These are phyloP conservation scores for Vanessa tameamea DNA, from an alignment of 1,140 invertebrate species.

Conservation along the genomic window DNA sequence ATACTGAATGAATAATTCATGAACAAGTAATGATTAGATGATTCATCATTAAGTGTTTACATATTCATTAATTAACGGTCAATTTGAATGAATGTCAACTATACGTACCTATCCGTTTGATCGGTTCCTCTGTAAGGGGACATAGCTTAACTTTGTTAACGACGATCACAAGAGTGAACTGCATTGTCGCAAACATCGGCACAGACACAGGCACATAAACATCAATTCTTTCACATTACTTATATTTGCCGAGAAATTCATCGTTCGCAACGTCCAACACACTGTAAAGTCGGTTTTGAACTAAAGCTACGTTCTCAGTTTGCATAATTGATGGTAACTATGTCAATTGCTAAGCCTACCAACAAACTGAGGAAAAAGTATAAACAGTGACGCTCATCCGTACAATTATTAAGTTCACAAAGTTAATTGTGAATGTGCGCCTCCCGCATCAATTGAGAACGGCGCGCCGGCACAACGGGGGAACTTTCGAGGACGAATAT, in stretches of 20 bases:
- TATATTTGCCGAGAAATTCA: conserved; percentile 61
- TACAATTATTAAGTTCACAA: conserved; percentile 61
- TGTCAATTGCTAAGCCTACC: conserved; percentile 66
- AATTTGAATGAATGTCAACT: conserved; percentile 15
- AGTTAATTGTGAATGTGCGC: conserved; percentile 73
- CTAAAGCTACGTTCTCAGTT: conserved; percentile 60
- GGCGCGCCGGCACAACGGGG: conserved; percentile 61
- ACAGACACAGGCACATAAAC: conserved; percentile 46
- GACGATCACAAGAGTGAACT: conserved; percentile 75
- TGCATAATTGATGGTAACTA: conserved; percentile 63
- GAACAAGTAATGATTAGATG: conserved; percentile 12
- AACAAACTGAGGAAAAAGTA: conserved; percentile 55
- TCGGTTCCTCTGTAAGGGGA: conserved; percentile 62
- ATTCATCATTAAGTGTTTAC: conserved; percentile 24
- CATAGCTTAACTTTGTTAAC: conserved; percentile 73
- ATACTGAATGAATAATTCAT: conserved; percentile 30
- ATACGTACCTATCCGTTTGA: conserved; percentile 63
- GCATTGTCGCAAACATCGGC: conserved; percentile 55
- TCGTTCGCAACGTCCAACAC: conserved; percentile 65
- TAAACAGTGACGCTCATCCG: conserved; percentile 55
- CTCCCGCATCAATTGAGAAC: conserved; percentile 76
- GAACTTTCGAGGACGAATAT: conserved; percentile 73
- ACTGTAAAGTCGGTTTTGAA: conserved; percentile 61
- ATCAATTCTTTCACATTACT: conserved; percentile 60
- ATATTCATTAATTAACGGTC: conserved; percentile 28